Conservation (phyloP, 1,140 invertebrate species). For the Drosophila aff. region DNA sequence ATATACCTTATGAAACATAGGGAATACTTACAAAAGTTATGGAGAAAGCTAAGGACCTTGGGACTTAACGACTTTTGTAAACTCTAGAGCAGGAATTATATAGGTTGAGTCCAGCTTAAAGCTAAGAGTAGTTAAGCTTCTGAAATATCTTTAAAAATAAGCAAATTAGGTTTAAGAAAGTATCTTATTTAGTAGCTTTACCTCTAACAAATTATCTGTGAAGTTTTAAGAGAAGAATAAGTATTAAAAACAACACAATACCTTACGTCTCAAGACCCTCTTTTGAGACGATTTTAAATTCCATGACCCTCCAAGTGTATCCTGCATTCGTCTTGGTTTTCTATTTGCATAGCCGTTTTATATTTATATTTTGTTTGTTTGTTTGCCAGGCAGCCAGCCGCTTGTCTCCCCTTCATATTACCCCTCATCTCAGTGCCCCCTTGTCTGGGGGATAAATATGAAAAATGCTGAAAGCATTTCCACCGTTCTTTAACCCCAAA, state of each 20-base stretch:
- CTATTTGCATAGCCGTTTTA: constrained; percentile 29
- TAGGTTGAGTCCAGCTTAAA: not conserved
- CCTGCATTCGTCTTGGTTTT: constrained; percentile 15
- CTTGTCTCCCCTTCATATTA: not conserved
- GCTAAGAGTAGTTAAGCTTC: not conserved
- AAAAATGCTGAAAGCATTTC: constrained; percentile 79
- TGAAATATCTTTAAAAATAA: not conserved
- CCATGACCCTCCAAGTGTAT: constrained; percentile 26
- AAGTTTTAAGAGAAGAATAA: not conserved
- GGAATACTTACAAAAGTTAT: not conserved
- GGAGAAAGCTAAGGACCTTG: not conserved
- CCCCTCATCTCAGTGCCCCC: not conserved
- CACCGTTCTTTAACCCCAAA: constrained; percentile 74
- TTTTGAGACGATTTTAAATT: too few relatives aligned
- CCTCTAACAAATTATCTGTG: not conserved
- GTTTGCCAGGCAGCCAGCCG: constrained; percentile 35
- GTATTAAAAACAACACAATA: not conserved
- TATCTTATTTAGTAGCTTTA: not conserved
- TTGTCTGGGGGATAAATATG: constrained; percentile 54
- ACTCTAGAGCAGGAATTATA: not conserved
- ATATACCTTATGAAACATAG: not conserved
- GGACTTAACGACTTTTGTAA: not conserved
- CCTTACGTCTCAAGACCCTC: too few relatives aligned
- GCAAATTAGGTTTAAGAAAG: not conserved
- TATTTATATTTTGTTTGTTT: constrained; percentile 55